These are phyloP conservation scores for Melinopterus prodromus DNA, from an alignment of 2,888 invertebrate species.

Conservation along the genomic window DNA sequence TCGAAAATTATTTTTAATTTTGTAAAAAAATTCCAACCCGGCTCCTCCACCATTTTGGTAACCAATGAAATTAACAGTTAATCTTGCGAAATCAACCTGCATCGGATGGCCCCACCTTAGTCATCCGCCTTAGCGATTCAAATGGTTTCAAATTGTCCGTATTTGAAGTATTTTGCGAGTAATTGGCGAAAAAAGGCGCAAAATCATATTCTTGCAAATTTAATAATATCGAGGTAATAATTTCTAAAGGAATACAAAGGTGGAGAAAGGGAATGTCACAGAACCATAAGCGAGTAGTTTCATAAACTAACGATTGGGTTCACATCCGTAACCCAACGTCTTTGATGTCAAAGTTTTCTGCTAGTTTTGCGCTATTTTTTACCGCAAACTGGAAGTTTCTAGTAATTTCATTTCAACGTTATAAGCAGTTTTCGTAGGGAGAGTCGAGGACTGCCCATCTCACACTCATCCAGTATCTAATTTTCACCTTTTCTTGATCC, in stretches of 20 bases:
- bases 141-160: no score
- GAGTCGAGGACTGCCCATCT: not conserved
- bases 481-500: not conserved
- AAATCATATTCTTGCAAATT: no score
- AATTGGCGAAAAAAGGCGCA: no score
- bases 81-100: no score
- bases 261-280: not conserved
- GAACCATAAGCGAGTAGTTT: not conserved
- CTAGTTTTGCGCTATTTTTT: not conserved
- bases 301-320: not conserved
- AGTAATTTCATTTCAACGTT: not conserved
- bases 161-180: no score
- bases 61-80: no score
- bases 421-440: not conserved
- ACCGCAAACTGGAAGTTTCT: not conserved
- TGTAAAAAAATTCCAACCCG: no score
- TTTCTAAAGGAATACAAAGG: not conserved
- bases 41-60: no score
- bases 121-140: no score
- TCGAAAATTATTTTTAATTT: no score
- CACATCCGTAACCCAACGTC: not conserved
- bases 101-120: no score
- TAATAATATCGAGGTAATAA: no score
- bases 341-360: constrained; percentile 4
- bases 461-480: not conserved